Base-by-base conservation (phyloP, 2,113 vertebrate genomes). In the Columba janthina region DNA sequence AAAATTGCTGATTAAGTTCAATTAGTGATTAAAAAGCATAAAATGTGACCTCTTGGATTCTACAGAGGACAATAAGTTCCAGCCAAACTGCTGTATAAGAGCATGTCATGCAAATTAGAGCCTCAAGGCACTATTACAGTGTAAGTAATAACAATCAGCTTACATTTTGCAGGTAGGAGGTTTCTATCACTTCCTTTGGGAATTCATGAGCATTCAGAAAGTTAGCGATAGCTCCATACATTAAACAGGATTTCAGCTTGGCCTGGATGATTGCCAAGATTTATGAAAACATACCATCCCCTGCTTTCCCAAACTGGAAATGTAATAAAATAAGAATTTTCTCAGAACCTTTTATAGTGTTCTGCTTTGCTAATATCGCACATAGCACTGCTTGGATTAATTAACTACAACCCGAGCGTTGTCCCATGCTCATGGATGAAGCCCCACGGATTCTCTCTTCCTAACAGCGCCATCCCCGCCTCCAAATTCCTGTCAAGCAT, bases 21-120 rank as follows among this genome's bases (percentile, higher is more conserved):
- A 77, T 79, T 34, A 60, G 56, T 93, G 92, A 95, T 92, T 82
- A 82, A 92, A 72, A 92, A 28, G 51, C 82, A 46, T 89, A 53
- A 91, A 90, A 80, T 25, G 19, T 11, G 58, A 89, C 71, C 83
- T 50, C 65, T 66, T 19, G 9, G 64, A 56, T 89, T 88, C 67
- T 87, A 60, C 29, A 81, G 65, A 81, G 73, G 46, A 50, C 72
- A 88, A 21, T 34, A 81, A 95, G 86, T 86, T 69, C 80, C 84
- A 88, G 51, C 40, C 1, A 5, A 85, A 88, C 67, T 21, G 25
- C 65, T 75, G 79, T 20, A 7, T 14, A 71, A 80, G 44, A 84
- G 31, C 22, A 20, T 48, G 73, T 29, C 76, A 77, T 61, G 82
- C 53, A 95, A 92, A 89, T 93, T 11, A 82, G 46, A 93, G 92